Conservation (phyloP, 2,113 vertebrate species). For the Myiozetetes cayanensis region DNA sequence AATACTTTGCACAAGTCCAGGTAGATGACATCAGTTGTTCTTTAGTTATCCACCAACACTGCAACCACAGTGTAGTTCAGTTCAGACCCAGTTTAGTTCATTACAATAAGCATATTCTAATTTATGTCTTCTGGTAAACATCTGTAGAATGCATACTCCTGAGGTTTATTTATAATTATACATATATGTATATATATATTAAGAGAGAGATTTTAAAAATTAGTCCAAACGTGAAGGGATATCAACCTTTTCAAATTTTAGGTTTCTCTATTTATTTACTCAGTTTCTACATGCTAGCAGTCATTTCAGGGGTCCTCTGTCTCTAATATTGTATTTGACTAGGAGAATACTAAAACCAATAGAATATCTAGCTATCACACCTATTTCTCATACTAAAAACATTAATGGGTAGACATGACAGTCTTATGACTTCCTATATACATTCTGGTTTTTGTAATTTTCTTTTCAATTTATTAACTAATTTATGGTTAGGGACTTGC, state of each 20-base stretch:
- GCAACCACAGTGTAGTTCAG: too few relatives aligned
- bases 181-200: neutral
- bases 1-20: neutral
- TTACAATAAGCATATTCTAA: neutral
- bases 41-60: neutral
- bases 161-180: neutral
- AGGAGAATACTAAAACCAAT: neutral
- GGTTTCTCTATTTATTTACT: neutral
- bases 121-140: neutral
- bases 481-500: neutral
- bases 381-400: neutral
- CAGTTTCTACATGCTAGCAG: neutral
- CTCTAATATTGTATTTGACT: neutral
- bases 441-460: neutral
- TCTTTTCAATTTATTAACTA: neutral
- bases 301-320: neutral
- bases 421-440: neutral
- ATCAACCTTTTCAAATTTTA: neutral
- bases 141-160: neutral
- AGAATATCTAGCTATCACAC: neutral
- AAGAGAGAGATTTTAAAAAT: neutral
- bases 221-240: neutral
- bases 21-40: too few relatives aligned
- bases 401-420: neutral
- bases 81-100: neutral